A percentile compares a stretch with the other conserved stretches of the same genome.
Conservation (phyloP, 2,113 vertebrate genomes). For the Xenopus tropicalis region UCB_Xtro_10.0 CM004446.2:62907501-62908000, state of each 20-base stretch:
- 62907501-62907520: no score
- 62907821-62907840: slow-evolving; percentile 34
- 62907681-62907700: neutral
- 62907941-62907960: neutral
- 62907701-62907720: neutral
- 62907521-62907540: no score
- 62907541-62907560: no score
- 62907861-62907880: slow-evolving; percentile 12
- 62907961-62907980: neutral
- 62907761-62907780: neutral
- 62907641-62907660: no score
- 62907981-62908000: neutral
- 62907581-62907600: no score
- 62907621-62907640: no score
- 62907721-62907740: neutral
- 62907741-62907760: slow-evolving; percentile 2
- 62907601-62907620: no score
- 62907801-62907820: neutral
- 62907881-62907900: slow-evolving; percentile 2
- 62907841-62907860: neutral
- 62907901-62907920: neutral
- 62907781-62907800: neutral
- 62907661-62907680: no score
- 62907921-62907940: neutral
- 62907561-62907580: no score